Evolutionary conservation across 2,888 invertebrate species (phyloP), one percentile per base, ranked within the genome.

Genomic region (Apodemia zela): DNA sequence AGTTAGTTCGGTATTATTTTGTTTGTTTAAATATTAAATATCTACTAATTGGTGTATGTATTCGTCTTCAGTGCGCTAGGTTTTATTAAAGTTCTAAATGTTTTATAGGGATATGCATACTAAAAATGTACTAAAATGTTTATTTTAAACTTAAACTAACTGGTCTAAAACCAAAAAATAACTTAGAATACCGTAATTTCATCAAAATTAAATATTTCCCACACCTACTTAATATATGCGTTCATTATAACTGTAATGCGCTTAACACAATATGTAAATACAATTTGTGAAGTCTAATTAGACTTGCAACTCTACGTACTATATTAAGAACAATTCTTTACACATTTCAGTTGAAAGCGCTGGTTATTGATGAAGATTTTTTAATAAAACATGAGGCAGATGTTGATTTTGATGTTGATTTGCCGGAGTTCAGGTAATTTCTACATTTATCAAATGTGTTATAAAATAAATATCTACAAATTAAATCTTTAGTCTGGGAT

Each of bases 381-480:
- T 88, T 94, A 72, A 93, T 97, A 17, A 85, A 96, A 11, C 94
- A 96, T 75, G 95, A 97, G 76, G 96, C 95, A 15, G 94, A 94
- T 68, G 97, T 99, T 0, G 96, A 96, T 72, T 99, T 98, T 89
- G 98, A 98, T 85, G 94, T 94, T 68, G 98, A 98, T 80, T 90
- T 99, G 25, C 98, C 98, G n/a, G 98, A 98, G 85, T 99, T 97
- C 85, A 94, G 95, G 97, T 97, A 84, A 70, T 58, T 61, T 38
- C n/a, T 58, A 15, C n/a, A 29, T 15, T 54, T 18, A 21, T 13
- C 5, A 13, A 54, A 54, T 25, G 10, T 54, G 5, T 4, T 21
- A 7, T 54, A 7, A 59, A 38, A 21, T 60, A 15, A 42, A 57
- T 45, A 47, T 21, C 45, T 33, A 33, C 3, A 3, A 33, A 33